phyloP scores from a whole-genome alignment of 2,113 vertebrate genomes.

The Cisticola juncidis region DNA sequence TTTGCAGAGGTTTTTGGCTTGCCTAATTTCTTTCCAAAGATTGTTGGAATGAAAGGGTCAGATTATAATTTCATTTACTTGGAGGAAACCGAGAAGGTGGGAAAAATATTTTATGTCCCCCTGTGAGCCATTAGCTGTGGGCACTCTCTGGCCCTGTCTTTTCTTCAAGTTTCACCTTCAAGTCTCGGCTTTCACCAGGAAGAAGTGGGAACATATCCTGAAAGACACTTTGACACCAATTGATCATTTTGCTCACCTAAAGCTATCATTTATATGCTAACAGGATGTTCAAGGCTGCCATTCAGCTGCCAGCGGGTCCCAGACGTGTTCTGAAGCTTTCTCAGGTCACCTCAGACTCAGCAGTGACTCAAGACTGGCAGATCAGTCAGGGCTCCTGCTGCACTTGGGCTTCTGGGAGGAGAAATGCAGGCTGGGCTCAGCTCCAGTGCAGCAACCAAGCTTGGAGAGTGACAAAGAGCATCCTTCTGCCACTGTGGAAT shows the following conservation, averaged over 20 bases:
- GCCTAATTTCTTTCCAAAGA: background rate
- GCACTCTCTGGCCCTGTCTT: background rate
- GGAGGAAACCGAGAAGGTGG: background rate
- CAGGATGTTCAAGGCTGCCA: background rate
- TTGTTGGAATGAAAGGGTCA: background rate
- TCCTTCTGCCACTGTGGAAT: background rate
- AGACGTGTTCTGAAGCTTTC: background rate
- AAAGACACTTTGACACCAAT: background rate
- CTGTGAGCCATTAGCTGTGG: background rate
- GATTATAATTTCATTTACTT: background rate
- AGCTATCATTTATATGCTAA: background rate
- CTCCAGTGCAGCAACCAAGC: background rate
- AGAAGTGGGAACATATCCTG: background rate
- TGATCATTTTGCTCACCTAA: background rate
- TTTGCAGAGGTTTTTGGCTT: constrained; percentile 12
- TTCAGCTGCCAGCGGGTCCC: background rate
- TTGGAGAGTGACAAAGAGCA: background rate
- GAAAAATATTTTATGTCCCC: background rate
- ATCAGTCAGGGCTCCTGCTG: background rate
- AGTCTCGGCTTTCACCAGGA: background rate
- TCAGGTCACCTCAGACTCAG: background rate
- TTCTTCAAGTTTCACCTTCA: background rate
- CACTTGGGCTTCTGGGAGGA: background rate
- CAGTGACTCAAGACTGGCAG: background rate
- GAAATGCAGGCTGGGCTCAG: background rate